Conservation (phyloP, 2,113 vertebrate genomes). For the Enhydra lutris region DNA sequence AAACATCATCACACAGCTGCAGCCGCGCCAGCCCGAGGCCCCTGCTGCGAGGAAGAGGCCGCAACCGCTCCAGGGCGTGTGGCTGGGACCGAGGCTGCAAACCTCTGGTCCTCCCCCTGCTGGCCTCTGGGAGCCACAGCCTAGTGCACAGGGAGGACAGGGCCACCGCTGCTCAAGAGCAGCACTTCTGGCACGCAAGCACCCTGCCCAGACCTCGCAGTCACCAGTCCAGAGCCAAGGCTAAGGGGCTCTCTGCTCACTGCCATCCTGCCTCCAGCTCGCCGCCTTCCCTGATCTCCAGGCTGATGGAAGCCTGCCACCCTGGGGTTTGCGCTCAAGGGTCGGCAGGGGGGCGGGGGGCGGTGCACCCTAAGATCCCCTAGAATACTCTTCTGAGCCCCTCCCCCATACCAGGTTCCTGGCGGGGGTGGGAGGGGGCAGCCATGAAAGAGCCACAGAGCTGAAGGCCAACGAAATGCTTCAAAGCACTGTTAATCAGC, state of each 20-base stretch:
- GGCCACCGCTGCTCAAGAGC: background rate
- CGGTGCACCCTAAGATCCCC: accelerated
- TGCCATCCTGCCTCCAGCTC: accelerated
- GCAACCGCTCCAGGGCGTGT: background rate
- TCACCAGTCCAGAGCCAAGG: background rate
- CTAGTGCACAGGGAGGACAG: background rate
- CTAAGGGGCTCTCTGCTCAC: background rate
- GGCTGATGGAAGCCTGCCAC: accelerated
- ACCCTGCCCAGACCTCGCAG: background rate
- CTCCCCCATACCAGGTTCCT: too few relatives aligned
- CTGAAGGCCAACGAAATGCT: background rate
- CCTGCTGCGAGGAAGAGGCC: background rate
- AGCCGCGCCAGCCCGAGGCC: background rate
- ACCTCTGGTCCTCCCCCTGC: accelerated
- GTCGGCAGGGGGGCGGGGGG: background rate
- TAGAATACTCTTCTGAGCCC: background rate
- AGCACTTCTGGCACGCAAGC: background rate
- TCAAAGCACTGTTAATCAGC: background rate
- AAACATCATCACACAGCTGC: background rate
- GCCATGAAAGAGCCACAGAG: background rate
- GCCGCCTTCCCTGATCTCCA: accelerated
- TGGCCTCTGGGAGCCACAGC: background rate
- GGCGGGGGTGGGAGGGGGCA: too few relatives aligned
- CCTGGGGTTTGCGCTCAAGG: background rate
- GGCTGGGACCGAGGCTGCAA: too few relatives aligned